A percentile compares a stretch with the other conserved stretches of the same genome.
Conservation (phyloP, 2,797 vertebrate species). For the Schizothorax lantsangensis region DNA sequence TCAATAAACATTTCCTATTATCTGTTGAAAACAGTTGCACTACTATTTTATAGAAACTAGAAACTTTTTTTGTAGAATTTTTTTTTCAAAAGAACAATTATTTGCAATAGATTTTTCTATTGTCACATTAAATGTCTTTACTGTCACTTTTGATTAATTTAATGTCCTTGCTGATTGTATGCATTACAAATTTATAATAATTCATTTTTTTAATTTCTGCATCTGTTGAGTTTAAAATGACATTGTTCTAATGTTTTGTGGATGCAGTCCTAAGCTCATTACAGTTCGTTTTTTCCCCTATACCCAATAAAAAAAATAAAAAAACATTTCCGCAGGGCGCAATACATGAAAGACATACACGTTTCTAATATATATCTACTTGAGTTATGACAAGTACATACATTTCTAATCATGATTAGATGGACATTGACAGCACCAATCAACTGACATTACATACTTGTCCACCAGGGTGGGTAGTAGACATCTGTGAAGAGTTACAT, state of each 20-base stretch:
- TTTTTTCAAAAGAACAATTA: not conserved
- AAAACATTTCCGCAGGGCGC: not conserved
- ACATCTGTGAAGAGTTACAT: constrained; percentile 31
- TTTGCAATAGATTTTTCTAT: not conserved
- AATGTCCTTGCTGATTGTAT: not conserved
- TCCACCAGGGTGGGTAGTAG: constrained; percentile 38
- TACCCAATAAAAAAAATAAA: not conserved
- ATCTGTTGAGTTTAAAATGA: not conserved
- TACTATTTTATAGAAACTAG: not conserved
- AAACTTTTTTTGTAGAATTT: not conserved
- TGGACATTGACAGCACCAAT: constrained; percentile 35
- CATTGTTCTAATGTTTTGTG: not conserved
- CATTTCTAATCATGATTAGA: not conserved
- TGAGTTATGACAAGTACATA: not conserved
- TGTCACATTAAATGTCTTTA: not conserved
- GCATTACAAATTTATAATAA: not conserved
- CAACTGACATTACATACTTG: constrained; percentile 39
- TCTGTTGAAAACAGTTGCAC: not conserved
- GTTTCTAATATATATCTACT: not conserved
- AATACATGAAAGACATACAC: not conserved
- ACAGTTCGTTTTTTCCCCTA: not conserved
- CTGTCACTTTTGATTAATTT: not conserved
- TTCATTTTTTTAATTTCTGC: not conserved
- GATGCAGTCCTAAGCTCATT: not conserved
- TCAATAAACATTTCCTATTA: not conserved